phyloP scores from a whole-genome alignment of 1,140 invertebrate species.

The Andrena cerasifolii region DNA sequence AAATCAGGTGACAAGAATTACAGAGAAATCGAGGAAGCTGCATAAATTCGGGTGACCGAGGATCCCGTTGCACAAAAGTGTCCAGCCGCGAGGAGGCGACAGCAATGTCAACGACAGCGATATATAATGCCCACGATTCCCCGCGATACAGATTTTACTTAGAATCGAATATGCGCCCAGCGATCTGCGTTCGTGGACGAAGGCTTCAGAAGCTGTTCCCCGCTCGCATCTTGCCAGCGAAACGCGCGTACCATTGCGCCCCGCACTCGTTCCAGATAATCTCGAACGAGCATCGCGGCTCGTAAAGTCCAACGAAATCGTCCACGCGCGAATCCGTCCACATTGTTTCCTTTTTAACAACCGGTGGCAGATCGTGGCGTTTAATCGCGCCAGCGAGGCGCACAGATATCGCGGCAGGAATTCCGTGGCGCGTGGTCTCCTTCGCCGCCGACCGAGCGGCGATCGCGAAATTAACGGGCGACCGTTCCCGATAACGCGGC shows the following conservation, averaged over 20 bases:
- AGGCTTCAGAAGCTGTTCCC: not conserved
- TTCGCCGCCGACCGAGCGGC: not conserved
- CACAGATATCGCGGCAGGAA: no score
- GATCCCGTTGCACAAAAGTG: constrained; percentile 65
- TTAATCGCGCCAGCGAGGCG: no score
- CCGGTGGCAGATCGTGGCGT: no score
- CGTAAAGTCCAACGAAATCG: not conserved
- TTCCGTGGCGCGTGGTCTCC: not conserved
- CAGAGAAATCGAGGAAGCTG: constrained; percentile 18
- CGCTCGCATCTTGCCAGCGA: not conserved
- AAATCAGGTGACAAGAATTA: no score
- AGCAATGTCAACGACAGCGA: constrained; percentile 63
- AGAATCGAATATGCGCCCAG: constrained; percentile 48
- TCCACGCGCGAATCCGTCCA: no score
- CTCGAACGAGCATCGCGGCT: no score
- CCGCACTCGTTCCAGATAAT: no score
- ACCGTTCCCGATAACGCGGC: constrained; percentile 3
- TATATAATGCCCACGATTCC: constrained; percentile 55
- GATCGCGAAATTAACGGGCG: not conserved
- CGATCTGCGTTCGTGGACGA: constrained; percentile 16
- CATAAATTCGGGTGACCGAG: constrained; percentile 62
- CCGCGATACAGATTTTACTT: constrained; percentile 44
- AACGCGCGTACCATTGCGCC: no score
- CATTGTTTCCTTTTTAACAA: no score
- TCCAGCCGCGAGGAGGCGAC: constrained; percentile 55